A percentile compares a stretch with the other conserved stretches of the same genome.
These are phyloP conservation scores for Sander vitreus DNA, from an alignment of 2,113 vertebrate genomes.

Conservation along the genomic window DNA sequence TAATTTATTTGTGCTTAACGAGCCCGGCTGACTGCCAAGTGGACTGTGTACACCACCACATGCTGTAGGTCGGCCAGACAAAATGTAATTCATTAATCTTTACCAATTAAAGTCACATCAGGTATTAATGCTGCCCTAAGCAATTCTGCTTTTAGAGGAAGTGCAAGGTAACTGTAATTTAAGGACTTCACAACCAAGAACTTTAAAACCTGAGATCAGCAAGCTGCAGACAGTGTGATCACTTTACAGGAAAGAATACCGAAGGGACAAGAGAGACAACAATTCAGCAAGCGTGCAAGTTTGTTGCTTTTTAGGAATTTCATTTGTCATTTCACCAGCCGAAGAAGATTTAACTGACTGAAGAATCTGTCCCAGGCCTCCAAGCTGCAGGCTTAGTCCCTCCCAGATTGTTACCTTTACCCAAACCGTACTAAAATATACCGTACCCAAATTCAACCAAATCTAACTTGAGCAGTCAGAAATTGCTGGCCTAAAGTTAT, in stretches of 20 bases:
- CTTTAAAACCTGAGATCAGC: background rate
- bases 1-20: slow-evolving; percentile 45
- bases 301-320: background rate
- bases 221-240: background rate
- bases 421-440: background rate
- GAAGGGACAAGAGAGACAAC: background rate
- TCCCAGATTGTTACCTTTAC: background rate
- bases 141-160: background rate
- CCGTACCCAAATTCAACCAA: background rate
- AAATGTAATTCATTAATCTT: slow-evolving; percentile 45
- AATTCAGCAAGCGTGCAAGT: background rate
- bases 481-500: background rate
- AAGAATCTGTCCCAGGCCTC: background rate
- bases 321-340: background rate
- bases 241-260: background rate
- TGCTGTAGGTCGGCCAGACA: slow-evolving; percentile 8
- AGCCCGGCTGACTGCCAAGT: slow-evolving; percentile 50
- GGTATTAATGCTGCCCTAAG: slow-evolving; percentile 5
- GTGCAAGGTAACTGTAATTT: background rate
- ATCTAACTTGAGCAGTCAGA: background rate
- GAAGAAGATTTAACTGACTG: background rate
- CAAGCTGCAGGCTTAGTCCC: background rate
- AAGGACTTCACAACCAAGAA: background rate
- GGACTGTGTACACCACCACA: background rate
- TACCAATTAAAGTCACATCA: slow-evolving; percentile 22